Evolutionary conservation across 2,888 invertebrate genomes (phyloP).

Genomic region (Drosophila quinaria): DNA sequence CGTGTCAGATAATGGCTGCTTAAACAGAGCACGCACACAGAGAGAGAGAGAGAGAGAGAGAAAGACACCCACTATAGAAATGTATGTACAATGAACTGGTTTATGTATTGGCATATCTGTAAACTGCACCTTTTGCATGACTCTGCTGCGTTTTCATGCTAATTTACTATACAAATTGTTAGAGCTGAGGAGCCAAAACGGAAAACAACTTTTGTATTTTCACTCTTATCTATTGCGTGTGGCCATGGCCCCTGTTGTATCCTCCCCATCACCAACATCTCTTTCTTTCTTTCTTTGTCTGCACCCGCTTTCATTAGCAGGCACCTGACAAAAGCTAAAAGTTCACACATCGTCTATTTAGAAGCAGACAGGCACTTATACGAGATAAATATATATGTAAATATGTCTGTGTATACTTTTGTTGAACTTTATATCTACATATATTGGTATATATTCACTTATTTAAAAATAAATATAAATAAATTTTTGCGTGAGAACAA

Average conservation of each 20-base stretch:
- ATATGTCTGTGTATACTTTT: conserved; percentile 51
- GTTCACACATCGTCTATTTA: conserved; percentile 72
- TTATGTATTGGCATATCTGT: conserved; percentile 42
- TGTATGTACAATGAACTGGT: conserved; percentile 1
- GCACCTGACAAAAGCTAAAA: conserved; percentile 77
- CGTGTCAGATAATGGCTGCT: conserved; percentile 75
- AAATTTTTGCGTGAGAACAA: conserved; percentile 72
- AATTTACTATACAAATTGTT: conserved; percentile 63
- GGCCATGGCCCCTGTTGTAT: conserved; percentile 34
- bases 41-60: no score
- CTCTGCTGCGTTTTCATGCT: conserved; percentile 65
- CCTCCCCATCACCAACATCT: neutral
- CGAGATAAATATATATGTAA: conserved; percentile 31
- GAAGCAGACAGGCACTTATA: conserved; percentile 68
- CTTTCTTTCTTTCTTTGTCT: conserved; percentile 1
- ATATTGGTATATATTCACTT: conserved; percentile 54
- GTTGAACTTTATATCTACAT: conserved; percentile 43
- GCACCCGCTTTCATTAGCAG: conserved; percentile 67
- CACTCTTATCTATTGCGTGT: conserved; percentile 65
- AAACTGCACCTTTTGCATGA: conserved; percentile 53
- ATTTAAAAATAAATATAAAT: conserved; percentile 78
- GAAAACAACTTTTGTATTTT: conserved; percentile 56
- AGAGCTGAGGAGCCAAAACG: conserved; percentile 20
- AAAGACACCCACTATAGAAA: neutral
- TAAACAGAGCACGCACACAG: conserved; percentile 58